These are phyloP conservation scores for Yponomeuta evonymella DNA, from an alignment of 2,888 invertebrate genomes.

Conservation along the genomic window DNA sequence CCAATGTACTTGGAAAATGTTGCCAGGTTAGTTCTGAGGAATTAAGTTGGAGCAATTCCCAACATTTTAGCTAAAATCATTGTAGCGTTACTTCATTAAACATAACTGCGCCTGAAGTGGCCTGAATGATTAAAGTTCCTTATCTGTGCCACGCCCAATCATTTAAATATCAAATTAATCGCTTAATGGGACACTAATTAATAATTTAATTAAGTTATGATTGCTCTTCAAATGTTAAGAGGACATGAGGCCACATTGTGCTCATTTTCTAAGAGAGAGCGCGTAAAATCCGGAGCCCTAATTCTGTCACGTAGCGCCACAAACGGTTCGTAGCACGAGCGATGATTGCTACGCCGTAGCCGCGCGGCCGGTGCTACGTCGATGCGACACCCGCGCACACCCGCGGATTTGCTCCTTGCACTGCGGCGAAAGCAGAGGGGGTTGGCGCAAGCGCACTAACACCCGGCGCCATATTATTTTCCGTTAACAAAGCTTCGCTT, in stretches of 20 bases:
- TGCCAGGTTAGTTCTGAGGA: too few relatives aligned
- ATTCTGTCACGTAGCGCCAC: conserved; percentile 34
- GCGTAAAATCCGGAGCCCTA: background rate
- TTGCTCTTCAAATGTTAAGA: background rate
- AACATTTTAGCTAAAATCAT: background rate
- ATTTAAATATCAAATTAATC: background rate
- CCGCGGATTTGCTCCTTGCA: conserved; percentile 33
- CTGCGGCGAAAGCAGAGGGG: conserved; percentile 35
- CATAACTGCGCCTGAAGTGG: background rate
- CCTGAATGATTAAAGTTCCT: background rate
- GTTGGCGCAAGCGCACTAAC: conserved; percentile 54
- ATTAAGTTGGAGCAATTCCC: too few relatives aligned
- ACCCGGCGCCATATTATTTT: conserved; percentile 49
- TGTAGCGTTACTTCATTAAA: background rate
- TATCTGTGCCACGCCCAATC: background rate
- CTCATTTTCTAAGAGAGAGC: background rate
- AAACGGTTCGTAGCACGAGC: conserved; percentile 21
- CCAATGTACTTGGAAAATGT: too few relatives aligned
- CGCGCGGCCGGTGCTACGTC: conserved; percentile 19
- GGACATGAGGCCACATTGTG: background rate
- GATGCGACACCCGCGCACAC: conserved; percentile 24
- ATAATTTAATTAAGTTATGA: background rate
- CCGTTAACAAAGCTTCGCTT: conserved; percentile 55
- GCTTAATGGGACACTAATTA: background rate
- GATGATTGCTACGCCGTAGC: conserved; percentile 15